Evolutionary conservation across 2,797 vertebrate genomes (phyloP).

Genomic region (Oceanodroma leucorhoa): DNA sequence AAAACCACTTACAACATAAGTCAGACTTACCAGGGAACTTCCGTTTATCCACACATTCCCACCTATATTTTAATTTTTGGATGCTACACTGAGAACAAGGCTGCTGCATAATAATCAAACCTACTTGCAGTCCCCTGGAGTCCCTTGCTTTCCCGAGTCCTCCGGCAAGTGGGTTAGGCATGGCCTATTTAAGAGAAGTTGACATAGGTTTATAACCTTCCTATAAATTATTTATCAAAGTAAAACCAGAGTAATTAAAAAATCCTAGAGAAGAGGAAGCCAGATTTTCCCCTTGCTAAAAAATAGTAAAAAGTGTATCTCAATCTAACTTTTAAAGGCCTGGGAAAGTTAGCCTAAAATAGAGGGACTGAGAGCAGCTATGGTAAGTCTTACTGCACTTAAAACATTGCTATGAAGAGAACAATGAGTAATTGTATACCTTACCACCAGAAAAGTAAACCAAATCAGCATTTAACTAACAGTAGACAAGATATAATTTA

Average conservation of each 20-base stretch:
- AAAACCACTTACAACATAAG: background rate
- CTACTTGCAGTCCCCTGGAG: background rate
- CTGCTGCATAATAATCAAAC: background rate
- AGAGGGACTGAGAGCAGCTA: background rate
- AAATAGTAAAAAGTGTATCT: background rate
- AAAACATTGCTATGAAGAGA: background rate
- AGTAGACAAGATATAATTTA: background rate
- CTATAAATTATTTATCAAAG: background rate
- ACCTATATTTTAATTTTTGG: background rate
- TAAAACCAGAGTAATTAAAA: background rate
- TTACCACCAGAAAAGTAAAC: background rate
- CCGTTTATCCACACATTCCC: background rate
- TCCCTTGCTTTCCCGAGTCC: background rate
- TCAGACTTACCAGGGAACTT: background rate
- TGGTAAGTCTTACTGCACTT: background rate
- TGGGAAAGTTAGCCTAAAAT: background rate
- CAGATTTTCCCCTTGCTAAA: background rate
- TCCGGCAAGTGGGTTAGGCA: background rate
- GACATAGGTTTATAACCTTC: background rate
- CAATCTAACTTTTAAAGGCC: background rate
- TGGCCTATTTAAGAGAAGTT: background rate
- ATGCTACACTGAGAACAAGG: background rate
- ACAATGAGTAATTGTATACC: too few relatives aligned
- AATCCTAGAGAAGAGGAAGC: background rate
- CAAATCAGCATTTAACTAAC: background rate